Evolutionary conservation across 1,140 invertebrate genomes (phyloP).

Genomic region (Drosophila oshimai): DNA sequence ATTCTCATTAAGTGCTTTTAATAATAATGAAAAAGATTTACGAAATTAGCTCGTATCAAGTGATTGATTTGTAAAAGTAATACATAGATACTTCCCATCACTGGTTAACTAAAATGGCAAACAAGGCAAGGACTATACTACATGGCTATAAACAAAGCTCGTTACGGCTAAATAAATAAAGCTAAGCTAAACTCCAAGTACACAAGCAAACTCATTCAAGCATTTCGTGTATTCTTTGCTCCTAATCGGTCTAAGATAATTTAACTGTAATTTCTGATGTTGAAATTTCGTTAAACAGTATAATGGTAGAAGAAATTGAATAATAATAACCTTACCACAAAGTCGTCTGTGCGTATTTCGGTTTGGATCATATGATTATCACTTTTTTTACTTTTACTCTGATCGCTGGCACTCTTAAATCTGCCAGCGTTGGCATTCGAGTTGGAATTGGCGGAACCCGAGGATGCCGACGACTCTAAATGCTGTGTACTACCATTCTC

Average conservation of each 20-base stretch:
- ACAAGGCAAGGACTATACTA: not conserved
- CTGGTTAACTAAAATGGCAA: not conserved
- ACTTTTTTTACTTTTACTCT: constrained; percentile 82
- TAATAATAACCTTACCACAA: constrained; percentile 83
- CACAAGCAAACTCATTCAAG: constrained; percentile 8
- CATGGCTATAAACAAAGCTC: not conserved
- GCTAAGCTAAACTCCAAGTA: not conserved
- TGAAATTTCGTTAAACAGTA: constrained; percentile 47
- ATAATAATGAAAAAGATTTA: too few relatives aligned
- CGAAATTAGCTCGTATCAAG: not conserved
- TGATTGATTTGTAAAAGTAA: not conserved
- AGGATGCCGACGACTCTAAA: constrained; percentile 59
- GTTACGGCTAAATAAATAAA: not conserved
- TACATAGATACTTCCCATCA: constrained; percentile 1
- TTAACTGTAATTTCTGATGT: constrained; percentile 42
- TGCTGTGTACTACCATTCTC: constrained; percentile 75
- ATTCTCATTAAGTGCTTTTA: too few relatives aligned
- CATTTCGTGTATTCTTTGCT: not conserved
- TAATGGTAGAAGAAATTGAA: constrained; percentile 75
- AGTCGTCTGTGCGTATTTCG: constrained; percentile 83
- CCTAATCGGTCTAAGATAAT: constrained; percentile 17
- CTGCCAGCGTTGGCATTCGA: constrained; percentile 27
- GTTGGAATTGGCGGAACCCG: constrained; percentile 39
- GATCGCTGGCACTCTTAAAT: constrained; percentile 45
- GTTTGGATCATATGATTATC: constrained; percentile 83